These are phyloP conservation scores for Carabus problematicus DNA, from an alignment of 2,888 invertebrate species.

Conservation along the genomic window DNA sequence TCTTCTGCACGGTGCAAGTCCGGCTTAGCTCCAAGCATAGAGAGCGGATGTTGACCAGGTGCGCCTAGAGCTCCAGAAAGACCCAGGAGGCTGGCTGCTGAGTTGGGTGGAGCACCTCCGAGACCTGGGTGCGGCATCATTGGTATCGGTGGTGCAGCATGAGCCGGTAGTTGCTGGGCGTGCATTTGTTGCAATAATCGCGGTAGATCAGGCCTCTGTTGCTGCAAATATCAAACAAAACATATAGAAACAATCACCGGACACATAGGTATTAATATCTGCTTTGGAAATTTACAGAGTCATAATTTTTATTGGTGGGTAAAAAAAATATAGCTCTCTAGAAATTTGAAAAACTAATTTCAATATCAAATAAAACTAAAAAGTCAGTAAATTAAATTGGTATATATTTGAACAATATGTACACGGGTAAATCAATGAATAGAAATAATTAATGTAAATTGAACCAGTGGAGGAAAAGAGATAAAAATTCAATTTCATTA, in stretches of 20 bases:
- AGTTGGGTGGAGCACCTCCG: conserved; percentile 63
- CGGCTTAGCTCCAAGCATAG: conserved; percentile 79
- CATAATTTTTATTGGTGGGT: no score
- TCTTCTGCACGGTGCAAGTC: conserved; percentile 79
- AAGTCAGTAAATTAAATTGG: no score
- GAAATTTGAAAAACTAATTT: no score
- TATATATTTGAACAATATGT: no score
- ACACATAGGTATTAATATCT: no score
- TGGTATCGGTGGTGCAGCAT: conserved; percentile 74
- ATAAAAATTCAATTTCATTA: conserved; percentile 36
- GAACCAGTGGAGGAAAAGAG: conserved; percentile 17
- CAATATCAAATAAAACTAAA: no score
- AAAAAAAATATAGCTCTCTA: no score
- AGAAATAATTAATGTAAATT: conserved; percentile 38
- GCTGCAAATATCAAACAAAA: conserved; percentile 65
- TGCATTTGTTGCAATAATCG: conserved; percentile 91
- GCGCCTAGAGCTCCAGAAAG: conserved; percentile 68
- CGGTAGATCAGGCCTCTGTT: conserved; percentile 85
- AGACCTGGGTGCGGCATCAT: conserved; percentile 74
- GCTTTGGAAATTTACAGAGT: no score
- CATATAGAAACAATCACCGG: no score
- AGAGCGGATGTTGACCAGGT: conserved; percentile 76
- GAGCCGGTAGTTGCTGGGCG: conserved; percentile 77
- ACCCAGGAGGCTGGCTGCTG: conserved; percentile 67
- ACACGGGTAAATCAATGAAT: not conserved